Evolutionary conservation across 2,113 vertebrate species (phyloP), one percentile per base, ranked within the genome.

Genomic region (Crypturellus undulatus): DNA sequence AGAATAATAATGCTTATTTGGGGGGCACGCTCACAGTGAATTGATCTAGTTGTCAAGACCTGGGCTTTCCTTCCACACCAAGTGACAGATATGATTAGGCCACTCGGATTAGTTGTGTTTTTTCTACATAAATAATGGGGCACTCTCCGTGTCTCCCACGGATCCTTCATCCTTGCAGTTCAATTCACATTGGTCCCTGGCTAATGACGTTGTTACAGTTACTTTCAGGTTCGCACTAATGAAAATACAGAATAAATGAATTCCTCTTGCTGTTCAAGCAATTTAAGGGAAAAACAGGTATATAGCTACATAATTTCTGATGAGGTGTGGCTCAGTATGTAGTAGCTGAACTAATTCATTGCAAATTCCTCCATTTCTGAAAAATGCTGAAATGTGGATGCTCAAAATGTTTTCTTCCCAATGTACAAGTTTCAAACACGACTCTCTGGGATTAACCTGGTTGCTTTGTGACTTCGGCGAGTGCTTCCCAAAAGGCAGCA

Each of bases 231-330:
- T 64, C 49, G 2, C 26, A 34, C n/a, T 45, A 19, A 26, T 68
- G 14, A 18, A 63, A 54, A 65, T 42, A 36, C 5, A 5, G 58
- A 3, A 28, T n/a, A 32, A 65, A 64, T 58, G 9, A 72, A 47
- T 62, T 34, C 30, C 19, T 68, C 1, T 49, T 42, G 19, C 4
- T 26, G 30, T 19, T 73, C 43, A 20, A 36, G 60, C 49, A 25
- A 25, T 63, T 6, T 1, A 12, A 63, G 58, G 30, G 60, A 60
- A 64, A 34, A 10, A 9, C 4, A 18, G 3, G 21, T 5, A 2
- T 73, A 1, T 54, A 7, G 2, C 30, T 25, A 16, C 34, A 5
- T n/a, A 3, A 26, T 47, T 56, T n/a, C 38, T 1, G 0, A 0
- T 4, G 43, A 75, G 51, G 2, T 4, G 3, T 34, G 16, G 42